These are phyloP conservation scores for Zygogramma bicolorata DNA, from an alignment of 2,888 invertebrate species.

Conservation along the genomic window DNA sequence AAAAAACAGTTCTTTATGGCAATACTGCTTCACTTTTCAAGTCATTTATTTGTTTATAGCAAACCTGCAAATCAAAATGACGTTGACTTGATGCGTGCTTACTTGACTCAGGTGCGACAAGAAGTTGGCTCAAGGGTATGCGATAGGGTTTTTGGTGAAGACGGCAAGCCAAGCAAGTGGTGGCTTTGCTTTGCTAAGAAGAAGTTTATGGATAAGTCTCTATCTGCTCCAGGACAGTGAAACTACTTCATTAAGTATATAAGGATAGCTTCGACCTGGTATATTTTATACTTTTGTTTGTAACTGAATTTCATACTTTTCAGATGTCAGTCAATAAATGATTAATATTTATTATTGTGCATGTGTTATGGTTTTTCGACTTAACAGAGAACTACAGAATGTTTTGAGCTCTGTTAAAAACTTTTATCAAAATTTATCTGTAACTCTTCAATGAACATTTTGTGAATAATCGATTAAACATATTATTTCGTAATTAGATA, in stretches of 20 bases:
- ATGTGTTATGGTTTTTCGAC: no score
- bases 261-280: not conserved
- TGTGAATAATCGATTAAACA: no score
- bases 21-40: no score
- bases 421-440: no score
- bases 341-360: no score
- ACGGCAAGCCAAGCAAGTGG: slow-evolving; percentile 98
- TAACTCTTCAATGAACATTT: no score
- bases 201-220: slow-evolving; percentile 99
- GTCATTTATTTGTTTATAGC: no score
- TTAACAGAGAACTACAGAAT: no score
- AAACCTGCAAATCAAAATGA: slow-evolving; percentile 84
- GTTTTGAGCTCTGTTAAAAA: no score
- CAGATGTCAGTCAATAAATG: no score
- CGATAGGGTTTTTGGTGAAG: slow-evolving; percentile 92
- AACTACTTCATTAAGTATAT: not conserved
- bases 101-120: slow-evolving; percentile 93
- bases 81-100: slow-evolving; percentile 91
- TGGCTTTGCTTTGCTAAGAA: slow-evolving; percentile 99
- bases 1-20: no score
- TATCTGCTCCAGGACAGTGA: slow-evolving; percentile 89
- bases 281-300: not conserved
- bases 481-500: no score
- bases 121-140: slow-evolving; percentile 93
- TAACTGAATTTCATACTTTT: not conserved